phyloP scores from a whole-genome alignment of 2,113 vertebrate species.

The Puntigrus tetrazona region DNA sequence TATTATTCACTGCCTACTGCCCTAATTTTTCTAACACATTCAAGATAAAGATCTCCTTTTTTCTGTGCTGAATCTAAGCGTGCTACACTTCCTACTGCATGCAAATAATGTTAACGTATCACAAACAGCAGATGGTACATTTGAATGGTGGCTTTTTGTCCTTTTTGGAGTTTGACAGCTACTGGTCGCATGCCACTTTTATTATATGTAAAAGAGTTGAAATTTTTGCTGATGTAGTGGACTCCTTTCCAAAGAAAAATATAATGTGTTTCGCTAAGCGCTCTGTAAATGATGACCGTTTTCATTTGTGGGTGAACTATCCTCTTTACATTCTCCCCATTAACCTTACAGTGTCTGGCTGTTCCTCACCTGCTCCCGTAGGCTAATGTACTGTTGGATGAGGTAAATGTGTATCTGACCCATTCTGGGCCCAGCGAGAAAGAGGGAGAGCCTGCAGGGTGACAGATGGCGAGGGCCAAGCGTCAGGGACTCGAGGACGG shows the following conservation, averaged over 20 bases:
- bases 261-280: neutral
- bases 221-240: neutral
- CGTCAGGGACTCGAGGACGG: constrained; percentile 17
- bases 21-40: neutral
- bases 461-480: constrained; percentile 56
- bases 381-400: neutral
- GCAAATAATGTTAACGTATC: neutral
- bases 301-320: neutral
- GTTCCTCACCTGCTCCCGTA: neutral
- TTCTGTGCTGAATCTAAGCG: neutral
- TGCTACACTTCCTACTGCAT: neutral
- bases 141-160: neutral
- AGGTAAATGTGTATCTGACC: constrained; percentile 13
- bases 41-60: neutral
- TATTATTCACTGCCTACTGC: neutral
- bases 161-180: neutral
- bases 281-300: neutral
- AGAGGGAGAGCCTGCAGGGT: constrained; percentile 41
- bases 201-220: neutral
- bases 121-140: constrained; percentile 12
- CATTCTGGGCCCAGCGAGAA: neutral
- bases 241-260: neutral
- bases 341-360: neutral
- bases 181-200: neutral
- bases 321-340: neutral